Evolutionary conservation across 2,113 vertebrate genomes (phyloP), one percentile per base, ranked within the genome.

Genomic region (Heterotis niloticus): DNA sequence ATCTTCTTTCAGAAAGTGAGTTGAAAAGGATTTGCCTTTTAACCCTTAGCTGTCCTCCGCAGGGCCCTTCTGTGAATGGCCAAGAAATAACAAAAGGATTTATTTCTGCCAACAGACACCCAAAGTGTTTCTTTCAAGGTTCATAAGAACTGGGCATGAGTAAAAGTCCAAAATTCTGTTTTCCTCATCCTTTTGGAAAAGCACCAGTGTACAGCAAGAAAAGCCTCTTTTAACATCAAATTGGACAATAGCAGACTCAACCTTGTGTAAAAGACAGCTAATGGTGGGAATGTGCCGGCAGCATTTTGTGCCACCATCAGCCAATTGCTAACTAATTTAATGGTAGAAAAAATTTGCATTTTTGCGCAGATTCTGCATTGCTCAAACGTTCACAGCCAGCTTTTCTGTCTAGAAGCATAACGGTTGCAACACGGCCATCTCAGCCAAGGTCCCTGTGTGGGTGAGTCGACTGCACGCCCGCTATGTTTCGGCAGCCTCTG

Each of bases 41-140:
- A 74, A 83, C 78, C 83, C 86, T 89, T 88, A 88, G 84, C 90
- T 86, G 65, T 67, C 81, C 84, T 81, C 81, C 82, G 87, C 85
- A 85, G 87, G 87, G 86, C 24, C 64, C 62, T 23, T 29, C 71
- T 20, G 51, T 56, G 14, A 71, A 51, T 7, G 23, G 1, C 18
- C 44, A 56, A 75, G 18, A 62, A 75, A 62, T 64, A 18, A 62
- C 9, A 62, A 75, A 34, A 44, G 26, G n/a, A 67, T 56, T 67
- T 3, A 14, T 4, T 13, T 18, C 1, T 56, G 17, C 64, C 44
- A 28, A 17, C n/a, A 56, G 44, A 16, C 18, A 23, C 23, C 64
- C 56, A 77, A 52, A 68, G 14, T 14, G 16, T 77, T 23, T 24
- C 44, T 56, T 67, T 67, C n/a, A 18, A 52, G 64, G 44, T 65